phyloP scores from a whole-genome alignment of 2,888 invertebrate species.

The Acronicta leporina region DNA sequence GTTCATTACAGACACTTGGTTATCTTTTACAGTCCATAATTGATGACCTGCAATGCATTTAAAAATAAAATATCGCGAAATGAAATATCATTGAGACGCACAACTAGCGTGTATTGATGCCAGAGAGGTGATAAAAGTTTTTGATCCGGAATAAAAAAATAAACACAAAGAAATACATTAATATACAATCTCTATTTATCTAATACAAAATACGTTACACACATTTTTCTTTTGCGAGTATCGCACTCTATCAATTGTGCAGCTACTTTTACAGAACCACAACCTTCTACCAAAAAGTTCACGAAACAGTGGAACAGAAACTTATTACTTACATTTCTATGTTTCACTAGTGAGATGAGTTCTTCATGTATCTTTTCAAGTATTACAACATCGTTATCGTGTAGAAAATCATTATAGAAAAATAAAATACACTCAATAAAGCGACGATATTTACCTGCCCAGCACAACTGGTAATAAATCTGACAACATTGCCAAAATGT shows the following conservation, averaged over 20 bases:
- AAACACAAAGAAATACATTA: constrained; percentile 37
- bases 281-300: constrained; percentile 87
- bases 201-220: constrained; percentile 60
- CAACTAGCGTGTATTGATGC: constrained; percentile 57
- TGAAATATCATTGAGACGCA: constrained; percentile 71
- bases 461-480: constrained; percentile 86
- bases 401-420: constrained; percentile 79
- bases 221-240: constrained; percentile 80
- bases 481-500: constrained; percentile 85
- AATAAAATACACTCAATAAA: constrained; percentile 79
- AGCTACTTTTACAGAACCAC: constrained; percentile 87
- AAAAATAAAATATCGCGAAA: constrained; percentile 82
- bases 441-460: constrained; percentile 86
- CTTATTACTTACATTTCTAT: constrained; percentile 73
- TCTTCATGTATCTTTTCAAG: constrained; percentile 67
- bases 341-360: constrained; percentile 63
- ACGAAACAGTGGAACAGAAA: constrained; percentile 74
- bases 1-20: constrained; percentile 80
- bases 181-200: constrained; percentile 34
- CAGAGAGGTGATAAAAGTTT: constrained; percentile 58
- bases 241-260: constrained; percentile 84
- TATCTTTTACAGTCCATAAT: constrained; percentile 79
- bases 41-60: constrained; percentile 81
- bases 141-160: constrained; percentile 38
- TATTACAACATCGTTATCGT: constrained; percentile 71